These are phyloP conservation scores for Parapristionchus giblindavisi DNA, from an alignment of 2,888 invertebrate species.

Conservation along the genomic window DNA sequence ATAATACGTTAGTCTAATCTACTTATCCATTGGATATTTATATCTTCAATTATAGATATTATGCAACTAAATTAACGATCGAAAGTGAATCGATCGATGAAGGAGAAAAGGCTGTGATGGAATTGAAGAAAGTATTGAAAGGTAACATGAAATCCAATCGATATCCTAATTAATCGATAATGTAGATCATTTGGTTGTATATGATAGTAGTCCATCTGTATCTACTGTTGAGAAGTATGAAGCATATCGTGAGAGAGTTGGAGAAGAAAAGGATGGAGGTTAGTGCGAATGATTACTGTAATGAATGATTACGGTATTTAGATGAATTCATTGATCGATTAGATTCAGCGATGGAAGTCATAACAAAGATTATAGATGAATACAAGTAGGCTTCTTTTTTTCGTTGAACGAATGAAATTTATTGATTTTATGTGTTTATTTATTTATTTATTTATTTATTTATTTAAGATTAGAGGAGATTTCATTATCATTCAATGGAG, in stretches of 20 bases:
- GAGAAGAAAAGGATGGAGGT: slow-evolving; percentile 27
- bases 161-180: slow-evolving; percentile 6
- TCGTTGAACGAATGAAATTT: too few species aligned
- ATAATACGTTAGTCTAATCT: slow-evolving; percentile 69
- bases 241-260: slow-evolving; percentile 70
- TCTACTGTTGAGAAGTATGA: slow-evolving; percentile 67
- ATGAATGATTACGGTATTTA: too few species aligned
- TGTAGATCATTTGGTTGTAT: slow-evolving; percentile 72
- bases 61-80: slow-evolving; percentile 74
- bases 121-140: slow-evolving; percentile 49
- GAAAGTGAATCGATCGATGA: slow-evolving; percentile 71
- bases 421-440: too few species aligned
- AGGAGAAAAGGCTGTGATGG: slow-evolving; percentile 46
- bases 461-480: slow-evolving; percentile 80
- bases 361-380: too few species aligned
- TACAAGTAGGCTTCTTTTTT: too few species aligned
- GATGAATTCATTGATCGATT: too few species aligned
- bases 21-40: background rate
- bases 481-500: slow-evolving; percentile 94
- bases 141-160: slow-evolving; percentile 40
- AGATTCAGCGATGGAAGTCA: too few species aligned
- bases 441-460: slow-evolving; percentile 23
- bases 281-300: background rate
- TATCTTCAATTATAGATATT: slow-evolving; percentile 70
- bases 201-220: slow-evolving; percentile 71